A percentile compares a stretch with the other conserved stretches of the same genome.
Conservation (phyloP, 2,113 vertebrate species). For the Fulmarus glacialis region DNA sequence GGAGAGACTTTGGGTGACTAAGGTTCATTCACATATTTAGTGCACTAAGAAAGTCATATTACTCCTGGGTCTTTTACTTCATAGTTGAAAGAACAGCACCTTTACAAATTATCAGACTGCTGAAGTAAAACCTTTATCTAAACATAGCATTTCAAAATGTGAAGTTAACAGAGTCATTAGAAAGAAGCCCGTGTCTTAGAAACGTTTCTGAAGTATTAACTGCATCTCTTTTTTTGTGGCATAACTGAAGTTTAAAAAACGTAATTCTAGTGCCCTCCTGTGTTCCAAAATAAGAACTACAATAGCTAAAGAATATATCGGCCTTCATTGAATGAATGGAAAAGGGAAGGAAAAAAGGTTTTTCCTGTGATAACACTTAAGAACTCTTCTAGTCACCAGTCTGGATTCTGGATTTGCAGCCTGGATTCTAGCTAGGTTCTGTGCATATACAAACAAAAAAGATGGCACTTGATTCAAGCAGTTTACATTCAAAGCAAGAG, state of each 20-base stretch:
- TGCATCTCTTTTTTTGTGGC: too few species aligned
- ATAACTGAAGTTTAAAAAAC: neutral
- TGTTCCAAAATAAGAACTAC: neutral
- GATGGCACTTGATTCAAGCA: neutral
- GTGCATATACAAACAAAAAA: neutral
- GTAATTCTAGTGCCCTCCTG: constrained; percentile 27
- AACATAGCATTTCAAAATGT: neutral
- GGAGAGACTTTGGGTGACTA: neutral
- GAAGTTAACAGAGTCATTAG: neutral
- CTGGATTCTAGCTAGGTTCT: neutral
- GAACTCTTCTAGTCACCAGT: too few species aligned
- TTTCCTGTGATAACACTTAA: neutral
- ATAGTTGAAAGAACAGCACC: accelerated
- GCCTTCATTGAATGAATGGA: accelerated
- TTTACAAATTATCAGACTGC: neutral
- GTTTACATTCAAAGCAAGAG: neutral
- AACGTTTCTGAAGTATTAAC: neutral
- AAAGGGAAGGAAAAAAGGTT: neutral
- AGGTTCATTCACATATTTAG: neutral
- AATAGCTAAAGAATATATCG: accelerated
- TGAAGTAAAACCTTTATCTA: neutral
- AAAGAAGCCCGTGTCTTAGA: neutral
- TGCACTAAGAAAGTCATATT: accelerated
- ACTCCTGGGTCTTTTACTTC: neutral
- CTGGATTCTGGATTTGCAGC: too few species aligned